Conservation (phyloP, 2,113 vertebrate genomes). For the Siniperca chuatsi region DNA sequence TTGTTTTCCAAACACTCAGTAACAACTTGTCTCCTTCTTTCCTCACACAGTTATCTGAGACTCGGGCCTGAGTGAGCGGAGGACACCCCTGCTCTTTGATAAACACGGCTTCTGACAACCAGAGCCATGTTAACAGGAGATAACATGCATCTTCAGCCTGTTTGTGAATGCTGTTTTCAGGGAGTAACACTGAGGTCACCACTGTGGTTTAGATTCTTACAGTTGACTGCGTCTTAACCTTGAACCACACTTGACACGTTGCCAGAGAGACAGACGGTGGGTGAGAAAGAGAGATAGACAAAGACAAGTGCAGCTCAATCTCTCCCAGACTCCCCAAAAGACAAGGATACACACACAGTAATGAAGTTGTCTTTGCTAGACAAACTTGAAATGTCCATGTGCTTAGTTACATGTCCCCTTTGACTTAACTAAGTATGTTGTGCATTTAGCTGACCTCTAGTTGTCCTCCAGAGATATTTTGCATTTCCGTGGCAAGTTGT, state of each 20-base stretch:
- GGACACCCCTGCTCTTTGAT: conserved; percentile 4
- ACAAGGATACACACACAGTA: conserved; percentile 1
- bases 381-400: not conserved
- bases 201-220: conserved; percentile 2
- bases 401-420: not conserved
- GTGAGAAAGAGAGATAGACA: conserved; percentile 5
- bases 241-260: conserved; percentile 57
- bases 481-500: not conserved
- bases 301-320: conserved; percentile 29
- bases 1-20: conserved; percentile 48
- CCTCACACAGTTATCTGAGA: conserved; percentile 39
- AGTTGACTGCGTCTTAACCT: conserved; percentile 38
- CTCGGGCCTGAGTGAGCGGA: not conserved
- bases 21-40: conserved; percentile 37
- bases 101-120: conserved; percentile 11
- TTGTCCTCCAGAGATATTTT: not conserved
- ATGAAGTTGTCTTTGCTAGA: conserved; percentile 3
- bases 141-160: not conserved
- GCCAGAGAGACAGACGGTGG: conserved; percentile 25
- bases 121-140: conserved; percentile 36
- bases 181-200: conserved; percentile 16
- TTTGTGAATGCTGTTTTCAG: conserved; percentile 3
- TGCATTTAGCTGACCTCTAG: not conserved
- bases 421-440: not conserved
- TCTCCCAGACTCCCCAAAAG: conserved; percentile 15